Conservation (phyloP, 2,113 vertebrate species). For the Scartelaos histophorus region DNA sequence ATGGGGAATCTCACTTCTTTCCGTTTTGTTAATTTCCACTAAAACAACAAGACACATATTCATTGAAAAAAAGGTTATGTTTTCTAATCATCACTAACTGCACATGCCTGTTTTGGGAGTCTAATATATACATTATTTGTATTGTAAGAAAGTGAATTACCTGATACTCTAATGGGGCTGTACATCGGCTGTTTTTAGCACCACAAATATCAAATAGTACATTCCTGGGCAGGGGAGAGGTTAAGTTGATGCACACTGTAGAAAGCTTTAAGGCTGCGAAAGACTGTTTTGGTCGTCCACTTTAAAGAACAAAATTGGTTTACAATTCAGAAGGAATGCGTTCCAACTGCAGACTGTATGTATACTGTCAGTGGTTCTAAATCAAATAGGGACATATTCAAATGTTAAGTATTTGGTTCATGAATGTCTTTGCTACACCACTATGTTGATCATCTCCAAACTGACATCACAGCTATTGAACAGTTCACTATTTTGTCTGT, state of each 20-base stretch:
- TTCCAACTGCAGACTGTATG: neutral
- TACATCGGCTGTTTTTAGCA: neutral
- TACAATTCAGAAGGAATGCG: neutral
- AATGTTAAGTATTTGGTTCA: neutral
- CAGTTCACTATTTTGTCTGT: conserved; percentile 1
- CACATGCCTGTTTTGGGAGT: neutral
- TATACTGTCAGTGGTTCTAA: neutral
- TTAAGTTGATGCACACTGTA: neutral
- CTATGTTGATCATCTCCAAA: neutral
- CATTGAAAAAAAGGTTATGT: neutral
- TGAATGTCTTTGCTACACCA: neutral
- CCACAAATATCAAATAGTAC: neutral
- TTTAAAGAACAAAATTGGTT: neutral
- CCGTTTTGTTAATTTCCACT: neutral
- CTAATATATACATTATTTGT: neutral
- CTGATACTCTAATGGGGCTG: neutral
- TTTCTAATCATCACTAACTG: neutral
- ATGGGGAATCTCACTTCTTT: too few relatives aligned
- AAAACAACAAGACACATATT: neutral
- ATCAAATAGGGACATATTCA: neutral
- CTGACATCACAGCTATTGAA: neutral
- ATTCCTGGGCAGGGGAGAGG: neutral
- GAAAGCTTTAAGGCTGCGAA: neutral
- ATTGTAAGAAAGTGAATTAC: neutral
- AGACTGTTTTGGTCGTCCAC: neutral